Percentiles rank a stretch among this genome's conserved stretches.
Evolutionary conservation across 1,140 invertebrate species (phyloP).

Genomic region (Procambarus virginalis): DNA sequence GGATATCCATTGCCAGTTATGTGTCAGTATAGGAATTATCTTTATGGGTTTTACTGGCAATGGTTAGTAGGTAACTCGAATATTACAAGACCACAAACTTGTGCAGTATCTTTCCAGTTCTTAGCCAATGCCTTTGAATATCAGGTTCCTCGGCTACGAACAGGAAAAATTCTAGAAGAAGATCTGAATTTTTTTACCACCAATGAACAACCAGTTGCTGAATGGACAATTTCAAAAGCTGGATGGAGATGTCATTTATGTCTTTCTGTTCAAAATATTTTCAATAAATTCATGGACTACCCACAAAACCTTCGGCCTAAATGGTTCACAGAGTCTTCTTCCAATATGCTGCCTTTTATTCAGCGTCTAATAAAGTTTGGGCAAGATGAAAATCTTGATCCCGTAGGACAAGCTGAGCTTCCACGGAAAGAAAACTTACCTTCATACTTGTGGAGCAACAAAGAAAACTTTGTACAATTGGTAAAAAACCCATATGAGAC

Average conservation of each 20-base stretch:
- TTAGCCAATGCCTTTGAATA: constrained; percentile 61
- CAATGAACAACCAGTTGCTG: constrained; percentile 32
- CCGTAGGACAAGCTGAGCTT: neutral
- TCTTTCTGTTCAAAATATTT: constrained; percentile 43
- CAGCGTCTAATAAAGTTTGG: constrained; percentile 53
- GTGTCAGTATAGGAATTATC: constrained; percentile 40
- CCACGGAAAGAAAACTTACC: constrained; percentile 19
- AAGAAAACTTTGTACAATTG: constrained; percentile 26
- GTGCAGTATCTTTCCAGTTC: constrained; percentile 49
- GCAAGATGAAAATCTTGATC: constrained; percentile 46
- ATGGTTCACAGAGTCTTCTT: constrained; percentile 43
- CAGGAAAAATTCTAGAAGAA: constrained; percentile 41
- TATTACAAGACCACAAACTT: constrained; percentile 23
- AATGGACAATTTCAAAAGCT: constrained; percentile 51
- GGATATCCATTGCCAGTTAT: constrained; percentile 52
- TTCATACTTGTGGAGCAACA: constrained; percentile 22
- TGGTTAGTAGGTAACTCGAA: neutral
- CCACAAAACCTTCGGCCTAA: constrained; percentile 24
- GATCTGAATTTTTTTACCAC: constrained; percentile 32
- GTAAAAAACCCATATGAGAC: constrained; percentile 56
- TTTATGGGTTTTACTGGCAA: constrained; percentile 54
- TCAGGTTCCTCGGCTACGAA: constrained; percentile 37
- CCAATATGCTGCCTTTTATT: constrained; percentile 50
- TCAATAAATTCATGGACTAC: constrained; percentile 25
- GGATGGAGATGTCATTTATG: constrained; percentile 59